Conservation (phyloP, 2,888 invertebrate species). For the Galerucella pusilla region DNA sequence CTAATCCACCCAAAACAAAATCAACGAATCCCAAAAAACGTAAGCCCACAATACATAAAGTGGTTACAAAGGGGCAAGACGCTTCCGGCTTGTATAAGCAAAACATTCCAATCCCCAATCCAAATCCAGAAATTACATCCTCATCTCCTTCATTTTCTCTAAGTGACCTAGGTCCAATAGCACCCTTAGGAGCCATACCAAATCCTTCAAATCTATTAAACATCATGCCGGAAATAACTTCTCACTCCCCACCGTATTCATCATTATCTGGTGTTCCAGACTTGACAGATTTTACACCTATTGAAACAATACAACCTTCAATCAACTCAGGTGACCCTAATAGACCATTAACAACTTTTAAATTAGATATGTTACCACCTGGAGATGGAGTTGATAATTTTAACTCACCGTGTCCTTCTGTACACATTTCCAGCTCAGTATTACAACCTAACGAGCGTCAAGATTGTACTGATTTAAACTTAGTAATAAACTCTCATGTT, state of each 20-base stretch:
- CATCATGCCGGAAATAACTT: slow-evolving; percentile 57
- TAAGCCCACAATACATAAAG: slow-evolving; percentile 61
- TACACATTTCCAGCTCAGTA: slow-evolving; percentile 69
- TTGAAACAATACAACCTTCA: slow-evolving; percentile 23
- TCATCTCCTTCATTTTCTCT: slow-evolving; percentile 57
- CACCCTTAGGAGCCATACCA: slow-evolving; percentile 21
- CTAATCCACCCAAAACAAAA: slow-evolving; percentile 11
- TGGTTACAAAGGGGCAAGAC: slow-evolving; percentile 69
- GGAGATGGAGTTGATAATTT: slow-evolving; percentile 42
- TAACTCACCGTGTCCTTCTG: slow-evolving; percentile 67
- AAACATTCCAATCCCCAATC: slow-evolving; percentile 56
- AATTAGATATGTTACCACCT: slow-evolving; percentile 56
- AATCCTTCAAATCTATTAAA: slow-evolving; percentile 13
- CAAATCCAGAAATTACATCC: slow-evolving; percentile 58
- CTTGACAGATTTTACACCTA: slow-evolving; percentile 25
- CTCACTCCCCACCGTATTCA: slow-evolving; percentile 57
- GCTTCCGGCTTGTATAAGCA: slow-evolving; percentile 60
- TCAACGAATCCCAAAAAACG: slow-evolving; percentile 25
- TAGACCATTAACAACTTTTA: slow-evolving; percentile 56
- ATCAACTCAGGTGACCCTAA: slow-evolving; percentile 20
- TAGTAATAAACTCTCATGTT: slow-evolving; percentile 77
- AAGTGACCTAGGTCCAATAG: slow-evolving; percentile 32
- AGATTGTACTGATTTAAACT: slow-evolving; percentile 76
- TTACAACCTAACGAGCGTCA: slow-evolving; percentile 69
- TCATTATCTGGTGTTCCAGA: slow-evolving; percentile 43